Evolutionary conservation across 1,140 invertebrate species (phyloP), one percentile per base, ranked within the genome.

Genomic region (Papilio aristodemus): DNA sequence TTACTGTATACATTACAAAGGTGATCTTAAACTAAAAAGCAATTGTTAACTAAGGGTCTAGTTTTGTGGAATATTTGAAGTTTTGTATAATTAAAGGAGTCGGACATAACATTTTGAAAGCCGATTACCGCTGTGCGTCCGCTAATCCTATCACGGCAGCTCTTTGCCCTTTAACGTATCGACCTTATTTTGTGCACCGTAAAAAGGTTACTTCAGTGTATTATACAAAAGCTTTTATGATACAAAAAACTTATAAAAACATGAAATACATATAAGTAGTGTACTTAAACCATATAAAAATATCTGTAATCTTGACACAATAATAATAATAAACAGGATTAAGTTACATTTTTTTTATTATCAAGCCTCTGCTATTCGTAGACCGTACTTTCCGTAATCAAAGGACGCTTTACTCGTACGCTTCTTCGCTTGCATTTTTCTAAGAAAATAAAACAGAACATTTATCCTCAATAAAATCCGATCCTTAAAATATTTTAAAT

Each of bases 31-130:
- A 46, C 9, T 54, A 54, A 54, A 54, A 11, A 54, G 46, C 19
- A 22, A 19, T 32, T 6, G 63, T 73, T 70, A 73, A 70, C 68
- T 73, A 54, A 43, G 39, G 41, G 62, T 60, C 39, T 71, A 83
- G 74, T 78, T 83, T 72, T 50, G 50, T 32, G 69, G 63, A 75
- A 83, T 76, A 77, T 83, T 79, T 71, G 63, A 38, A 78, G 77
- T 75, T 74, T 62, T 68, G 76, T 79, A 80, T 82, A 82, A 80
- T 84, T 81, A 79, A 84, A 82, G 82, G 76, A 78, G 78, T 78
- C 80, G 22, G 58, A 71, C 73, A 74, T 75, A 74, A 68, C 76
- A 77, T 78, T 79, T 78, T 68, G 67, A 70, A 74, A 80, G 77
- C 78, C 50, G 71, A 74, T 73, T 75, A 71, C 38, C 50, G 71